These are phyloP conservation scores for Metaphire vulgaris DNA, from an alignment of 1,140 invertebrate genomes.

Conservation along the genomic window DNA sequence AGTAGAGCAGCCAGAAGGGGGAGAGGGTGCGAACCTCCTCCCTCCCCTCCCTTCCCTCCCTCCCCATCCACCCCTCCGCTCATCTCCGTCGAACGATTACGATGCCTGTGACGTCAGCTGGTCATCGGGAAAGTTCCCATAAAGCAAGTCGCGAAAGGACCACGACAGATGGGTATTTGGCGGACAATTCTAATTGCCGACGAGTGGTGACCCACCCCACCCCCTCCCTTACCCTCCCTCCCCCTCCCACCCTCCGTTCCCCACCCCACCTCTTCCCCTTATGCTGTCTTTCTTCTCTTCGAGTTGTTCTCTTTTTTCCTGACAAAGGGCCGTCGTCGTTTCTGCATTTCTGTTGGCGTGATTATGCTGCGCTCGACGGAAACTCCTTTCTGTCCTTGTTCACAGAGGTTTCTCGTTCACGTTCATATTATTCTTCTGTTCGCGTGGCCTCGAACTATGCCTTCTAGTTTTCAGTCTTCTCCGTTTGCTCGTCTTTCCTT, in stretches of 20 bases:
- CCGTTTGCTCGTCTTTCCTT: too few relatives aligned
- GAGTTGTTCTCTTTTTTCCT: not conserved
- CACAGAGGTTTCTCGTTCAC: not conserved
- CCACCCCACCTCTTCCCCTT: not conserved
- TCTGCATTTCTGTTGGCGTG: not conserved
- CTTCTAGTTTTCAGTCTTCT: too few relatives aligned
- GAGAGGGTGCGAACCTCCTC: not conserved
- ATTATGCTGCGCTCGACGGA: not conserved
- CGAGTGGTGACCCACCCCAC: not conserved
- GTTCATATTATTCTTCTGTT: not conserved
- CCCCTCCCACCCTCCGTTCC: not conserved
- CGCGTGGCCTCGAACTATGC: too few relatives aligned
- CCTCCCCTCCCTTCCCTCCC: not conserved
- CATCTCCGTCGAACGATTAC: not conserved
- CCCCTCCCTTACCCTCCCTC: not conserved
- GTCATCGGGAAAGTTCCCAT: too few relatives aligned
- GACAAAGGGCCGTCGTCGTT: not conserved
- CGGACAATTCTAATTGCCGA: not conserved
- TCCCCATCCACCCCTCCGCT: not conserved
- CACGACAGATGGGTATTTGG: too few relatives aligned
- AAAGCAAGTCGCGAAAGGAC: too few relatives aligned
- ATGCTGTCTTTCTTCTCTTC: not conserved
- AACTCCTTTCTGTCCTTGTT: not conserved
- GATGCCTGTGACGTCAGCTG: not conserved
- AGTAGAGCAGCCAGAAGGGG: too few relatives aligned